These are phyloP conservation scores for Propithecus coquereli DNA, from an alignment of 2,113 vertebrate genomes.

Conservation along the genomic window DNA sequence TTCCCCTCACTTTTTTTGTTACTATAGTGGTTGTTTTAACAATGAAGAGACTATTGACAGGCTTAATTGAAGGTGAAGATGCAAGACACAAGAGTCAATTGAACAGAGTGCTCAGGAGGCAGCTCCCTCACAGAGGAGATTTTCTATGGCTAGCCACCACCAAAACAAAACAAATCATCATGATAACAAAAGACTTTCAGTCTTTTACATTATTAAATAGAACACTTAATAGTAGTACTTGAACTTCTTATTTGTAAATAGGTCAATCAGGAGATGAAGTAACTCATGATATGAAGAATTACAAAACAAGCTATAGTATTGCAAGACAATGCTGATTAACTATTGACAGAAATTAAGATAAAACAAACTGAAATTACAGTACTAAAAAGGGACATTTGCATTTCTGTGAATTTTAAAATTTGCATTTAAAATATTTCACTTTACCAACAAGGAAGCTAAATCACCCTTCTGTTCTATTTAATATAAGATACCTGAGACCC, in stretches of 20 bases:
- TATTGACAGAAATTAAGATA: constrained; percentile 14
- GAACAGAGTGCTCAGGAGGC: not conserved
- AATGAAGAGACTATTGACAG: not conserved
- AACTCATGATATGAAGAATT: not conserved
- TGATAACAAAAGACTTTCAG: not conserved
- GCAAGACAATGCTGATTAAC: not conserved
- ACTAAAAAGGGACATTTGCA: not conserved
- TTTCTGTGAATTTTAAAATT: not conserved
- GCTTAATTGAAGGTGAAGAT: not conserved
- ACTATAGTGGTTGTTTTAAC: not conserved
- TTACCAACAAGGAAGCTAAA: not conserved
- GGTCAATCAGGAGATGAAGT: not conserved
- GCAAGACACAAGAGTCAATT: not conserved
- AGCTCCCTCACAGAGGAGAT: not conserved
- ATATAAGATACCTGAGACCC: not conserved
- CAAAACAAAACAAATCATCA: not conserved
- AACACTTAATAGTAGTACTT: not conserved
- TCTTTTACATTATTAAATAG: not conserved
- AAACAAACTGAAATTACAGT: not conserved
- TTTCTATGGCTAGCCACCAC: not conserved
- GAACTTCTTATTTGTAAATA: not conserved
- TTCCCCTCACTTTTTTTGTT: not conserved
- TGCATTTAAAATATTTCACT: not conserved
- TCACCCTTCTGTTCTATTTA: not conserved
- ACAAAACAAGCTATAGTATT: not conserved